phyloP scores from a whole-genome alignment of 2,888 invertebrate species.

The Campoplex capitator region DNA sequence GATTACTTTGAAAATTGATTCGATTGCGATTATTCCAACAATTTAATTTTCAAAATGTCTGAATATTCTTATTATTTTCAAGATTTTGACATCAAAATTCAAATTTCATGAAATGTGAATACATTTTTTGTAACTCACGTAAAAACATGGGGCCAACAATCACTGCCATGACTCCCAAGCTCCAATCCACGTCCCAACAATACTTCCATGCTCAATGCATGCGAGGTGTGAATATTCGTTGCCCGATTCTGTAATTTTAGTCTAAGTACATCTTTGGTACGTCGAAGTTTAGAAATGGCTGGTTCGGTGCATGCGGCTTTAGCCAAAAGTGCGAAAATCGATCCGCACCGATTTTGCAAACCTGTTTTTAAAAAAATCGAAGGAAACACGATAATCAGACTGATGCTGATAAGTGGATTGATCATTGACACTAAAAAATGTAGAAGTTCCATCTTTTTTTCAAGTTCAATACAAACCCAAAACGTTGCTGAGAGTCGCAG shows the following conservation, averaged over 20 bases:
- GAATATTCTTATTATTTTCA: neutral
- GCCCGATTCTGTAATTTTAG: constrained; percentile 87
- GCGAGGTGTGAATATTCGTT: constrained; percentile 93
- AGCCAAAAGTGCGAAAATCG: constrained; percentile 94
- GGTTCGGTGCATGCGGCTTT: constrained; percentile 94
- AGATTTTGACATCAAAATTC: neutral
- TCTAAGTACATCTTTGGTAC: constrained; percentile 83
- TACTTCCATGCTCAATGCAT: constrained; percentile 96
- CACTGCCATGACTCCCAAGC: constrained; percentile 95
- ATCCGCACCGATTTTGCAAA: constrained; percentile 95
- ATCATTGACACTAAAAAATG: neutral
- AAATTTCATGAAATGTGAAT: neutral
- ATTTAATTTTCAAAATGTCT: neutral
- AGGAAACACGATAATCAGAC: neutral
- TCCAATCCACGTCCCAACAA: constrained; percentile 94
- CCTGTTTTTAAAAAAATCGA: constrained; percentile 84
- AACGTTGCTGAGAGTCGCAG: constrained; percentile 95
- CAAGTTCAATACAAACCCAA: constrained; percentile 86
- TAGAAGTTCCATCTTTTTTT: neutral
- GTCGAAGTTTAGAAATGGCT: constrained; percentile 81
- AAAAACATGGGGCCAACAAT: constrained; percentile 98
- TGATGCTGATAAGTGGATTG: neutral
- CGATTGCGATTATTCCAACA: neutral
- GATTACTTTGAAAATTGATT: neutral
- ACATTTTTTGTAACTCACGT: constrained; percentile 83